Evolutionary conservation across 2,113 vertebrate species (phyloP), one percentile per base, ranked within the genome.

Genomic region (Melanotaenia duboulayi): DNA sequence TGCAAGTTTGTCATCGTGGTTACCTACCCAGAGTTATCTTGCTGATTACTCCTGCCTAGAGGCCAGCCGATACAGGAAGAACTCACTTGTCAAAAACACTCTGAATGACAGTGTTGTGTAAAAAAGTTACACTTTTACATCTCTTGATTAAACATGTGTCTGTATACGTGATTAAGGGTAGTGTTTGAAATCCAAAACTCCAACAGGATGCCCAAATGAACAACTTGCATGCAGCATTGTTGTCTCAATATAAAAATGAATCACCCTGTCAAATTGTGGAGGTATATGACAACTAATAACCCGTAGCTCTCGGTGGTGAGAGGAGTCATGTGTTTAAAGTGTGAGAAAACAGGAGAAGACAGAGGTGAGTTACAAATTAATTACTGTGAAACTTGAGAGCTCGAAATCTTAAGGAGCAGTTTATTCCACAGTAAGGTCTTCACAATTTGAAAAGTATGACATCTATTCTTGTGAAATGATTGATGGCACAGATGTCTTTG

Each of bases 191-290:
- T 90, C 77, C 78, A 89, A 92, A 89, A 85, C 89, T 90, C 70
- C 84, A 90, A 91, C 84, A 91, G 78, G 85, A 84, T 81, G 75
- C 46, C 74, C 84, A 89, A 90, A 94, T 90, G 72, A 81, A 82
- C 65, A 62, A 77, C 78, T 87, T 49, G 24, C 56, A 78, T 64
- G 49, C 59, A 59, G 37, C 13, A 62, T 67, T 76, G 67, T 78
- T 87, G 83, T 89, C 81, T 86, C 78, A 46, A 37, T 71, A 71
- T 90, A 71, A 88, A 88, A 92, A 91, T 91, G 76, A 94, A 90
- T 93, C 90, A 92, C 73, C 78, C 78, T 89, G 88, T 92, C 89
- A 90, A 90, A 85, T 73, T 66, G 78, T 65, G 40, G 57, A 61
- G 55, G 76, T 51, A 28, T 48, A 75, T 37, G 65, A 82, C 88